Base-by-base conservation (phyloP, 2,888 invertebrate genomes). In the Synanthedon formicaeformis region DNA sequence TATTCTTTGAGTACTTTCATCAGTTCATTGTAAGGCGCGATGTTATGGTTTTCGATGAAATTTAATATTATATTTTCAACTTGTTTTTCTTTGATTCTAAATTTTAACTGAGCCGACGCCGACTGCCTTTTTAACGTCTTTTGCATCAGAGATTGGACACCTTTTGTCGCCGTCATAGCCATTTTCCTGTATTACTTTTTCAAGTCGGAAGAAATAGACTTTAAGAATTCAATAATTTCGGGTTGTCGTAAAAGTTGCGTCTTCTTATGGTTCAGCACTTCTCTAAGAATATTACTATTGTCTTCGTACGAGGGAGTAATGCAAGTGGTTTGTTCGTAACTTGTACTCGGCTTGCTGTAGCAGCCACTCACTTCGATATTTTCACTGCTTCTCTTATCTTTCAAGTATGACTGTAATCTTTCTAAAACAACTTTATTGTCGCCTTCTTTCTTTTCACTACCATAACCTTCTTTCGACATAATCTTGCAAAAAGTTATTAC, bases 401-500 rank as follows among this genome's bases (percentile, higher is more conserved):
- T 88, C 48, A 88, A 63, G 67, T 80, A 88, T 3, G 78, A 73
- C 57, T 88, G 88, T 55, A 88, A 72, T 72, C 78, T 79, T 60
- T 88, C 88, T 56, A 88, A 68, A 53, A 88, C 88, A 18, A 81
- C 78, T 79, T 88, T 88, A 62, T 73, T 87, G 61, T 88, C 87
- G 58, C 78, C 73, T 71, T 87, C 87, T 75, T 81, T 88, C 64
- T 81, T 83, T 62, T 86, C 86, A 56, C 78, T 69, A 71, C 69
- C 78, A 81, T 85, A 85, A 83, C 85, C 85, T 79, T 87, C 87
- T 75, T 80, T 85, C 65, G 87, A 84, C 87, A 87, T 87, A 53
- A 34, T 34, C 34, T 34, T 34, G 34, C 34, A 10, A 10, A 34
- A 34, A 34, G 34, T 34, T 34, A 63, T 53, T 60, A 74, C 72